Evolutionary conservation across 2,113 vertebrate species (phyloP), one percentile per base, ranked within the genome.

Genomic region (Alexandromys fortis): DNA sequence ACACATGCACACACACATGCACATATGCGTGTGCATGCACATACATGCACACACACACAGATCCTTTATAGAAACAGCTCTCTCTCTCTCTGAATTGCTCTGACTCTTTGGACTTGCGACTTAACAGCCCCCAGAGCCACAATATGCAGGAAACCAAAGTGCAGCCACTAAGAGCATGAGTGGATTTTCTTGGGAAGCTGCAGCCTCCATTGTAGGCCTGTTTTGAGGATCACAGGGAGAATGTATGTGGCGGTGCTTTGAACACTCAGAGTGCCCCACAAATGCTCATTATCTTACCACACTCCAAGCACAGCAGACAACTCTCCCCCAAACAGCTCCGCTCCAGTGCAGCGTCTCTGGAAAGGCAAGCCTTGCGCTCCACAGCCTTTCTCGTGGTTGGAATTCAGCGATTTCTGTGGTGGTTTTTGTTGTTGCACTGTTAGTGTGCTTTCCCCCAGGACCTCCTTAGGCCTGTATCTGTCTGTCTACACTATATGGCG

Each of bases 171-270:
- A 92, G 94, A 91, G 61, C 90, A 45, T 68, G 87, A 96, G 94
- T 95, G 93, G 91, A 88, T 86, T 96, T 96, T 96, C 87, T 55
- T 73, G 89, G 95, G 97, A 88, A 95, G 94, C 68, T 67, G 63
- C 77, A 63, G 85, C 72, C 92, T 94, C 79, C 67, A 52, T 95
- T 90, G n/a, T 77, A 95, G 85, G 16, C 85, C 65, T 68, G 61
- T 21, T 85, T 68, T 33, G 52, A 97, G 75, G 88, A 96, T 97
- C 95, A 97, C 96, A 98, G 97, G 79, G 90, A 82, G 96, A 97
- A 95, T 81, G 83, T 75, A 55, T 2, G 0, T 61, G 81, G 96
- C 42, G 47, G 89, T 0, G 5, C 86, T 97, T 92, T 94, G 94
- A 96, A 97, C 92, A 65, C 61, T 42, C 81, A 35, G 65, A 96